Conservation (phyloP, 2,888 invertebrate species). For the Drosophila peninsularis region DNA sequence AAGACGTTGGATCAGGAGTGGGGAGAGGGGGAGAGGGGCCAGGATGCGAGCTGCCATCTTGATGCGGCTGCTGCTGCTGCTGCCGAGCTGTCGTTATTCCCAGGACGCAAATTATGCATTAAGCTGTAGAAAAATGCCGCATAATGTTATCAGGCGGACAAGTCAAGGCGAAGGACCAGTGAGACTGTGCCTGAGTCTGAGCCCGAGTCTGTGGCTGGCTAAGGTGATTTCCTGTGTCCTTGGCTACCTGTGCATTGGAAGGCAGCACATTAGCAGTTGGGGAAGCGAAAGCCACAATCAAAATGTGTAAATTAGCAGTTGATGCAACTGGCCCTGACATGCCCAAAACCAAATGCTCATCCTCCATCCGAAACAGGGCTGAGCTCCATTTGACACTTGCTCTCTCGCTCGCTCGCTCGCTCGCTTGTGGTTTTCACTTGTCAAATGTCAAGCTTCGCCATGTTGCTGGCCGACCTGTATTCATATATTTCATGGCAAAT, state of each 20-base stretch:
- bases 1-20: background rate
- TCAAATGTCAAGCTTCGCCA: slow-evolving; percentile 21
- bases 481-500: slow-evolving; percentile 70
- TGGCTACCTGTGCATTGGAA: slow-evolving; percentile 15
- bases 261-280: slow-evolving; percentile 36
- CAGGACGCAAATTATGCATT: slow-evolving; percentile 79
- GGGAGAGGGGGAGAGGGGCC: background rate
- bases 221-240: slow-evolving; percentile 50
- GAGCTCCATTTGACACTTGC: slow-evolving; percentile 13
- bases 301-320: slow-evolving; percentile 79
- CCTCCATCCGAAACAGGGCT: slow-evolving; percentile 4
- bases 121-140: slow-evolving; percentile 77
- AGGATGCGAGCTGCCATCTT: slow-evolving; percentile 37
- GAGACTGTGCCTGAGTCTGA: background rate
- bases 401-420: slow-evolving; percentile 8
- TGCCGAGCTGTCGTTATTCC: slow-evolving; percentile 57
- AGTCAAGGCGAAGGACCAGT: slow-evolving; percentile 23
- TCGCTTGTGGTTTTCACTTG: slow-evolving; percentile 36
- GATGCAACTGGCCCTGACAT: slow-evolving; percentile 55
- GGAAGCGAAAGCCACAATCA: slow-evolving; percentile 68
- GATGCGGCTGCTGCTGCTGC: slow-evolving; percentile 7
- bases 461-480: slow-evolving; percentile 38
- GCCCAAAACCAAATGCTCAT: slow-evolving; percentile 1
- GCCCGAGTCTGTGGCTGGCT: background rate
- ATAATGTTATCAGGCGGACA: slow-evolving; percentile 67